Evolutionary conservation across 2,113 vertebrate species (phyloP), one percentile per base, ranked within the genome.

Genomic region (Thymallus thymallus): DNA sequence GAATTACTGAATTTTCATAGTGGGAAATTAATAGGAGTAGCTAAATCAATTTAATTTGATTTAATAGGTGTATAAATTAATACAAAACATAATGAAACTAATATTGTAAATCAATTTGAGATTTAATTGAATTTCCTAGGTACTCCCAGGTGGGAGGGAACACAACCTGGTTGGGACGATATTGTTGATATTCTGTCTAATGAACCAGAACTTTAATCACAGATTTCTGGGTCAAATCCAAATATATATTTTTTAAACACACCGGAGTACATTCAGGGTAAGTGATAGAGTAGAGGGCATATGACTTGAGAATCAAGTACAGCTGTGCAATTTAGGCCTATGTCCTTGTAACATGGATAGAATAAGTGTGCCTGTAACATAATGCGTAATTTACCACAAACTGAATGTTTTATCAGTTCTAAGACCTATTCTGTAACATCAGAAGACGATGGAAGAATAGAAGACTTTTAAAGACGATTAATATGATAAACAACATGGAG

Each of bases 81-180:
- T 87, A 88, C 80, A 76, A 83, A 84, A 82, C 71, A 73, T 90
- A 91, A 90, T 91, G 83, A 89, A 92, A 88, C 72, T 84, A 88
- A 89, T 91, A 91, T 86, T 89, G 81, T 89, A 82, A 89, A 84
- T 89, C 84, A 90, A 90, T 89, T 83, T 86, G 69, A 83, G 85
- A 23, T 64, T 51, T 74, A 83, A 91, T 90, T 83, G 65, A 73
- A 88, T 89, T 86, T 81, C 68, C 69, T 71, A 81, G 82, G 80
- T 83, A 72, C 69, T 88, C 87, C 87, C 88, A 83, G 66, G 80
- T 90, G 64, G 16, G 14, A n/a, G 26, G 29, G 3, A 26, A 35
- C 13, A 55, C 74, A 29, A 64, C 79, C 68, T 84, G 82, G 5
- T 66, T 20, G 30, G 29, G 2, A 32, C 12, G 5, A 30, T 32